These are phyloP conservation scores for Sylvia atricapilla DNA, from an alignment of 2,113 vertebrate species.

Conservation along the genomic window DNA sequence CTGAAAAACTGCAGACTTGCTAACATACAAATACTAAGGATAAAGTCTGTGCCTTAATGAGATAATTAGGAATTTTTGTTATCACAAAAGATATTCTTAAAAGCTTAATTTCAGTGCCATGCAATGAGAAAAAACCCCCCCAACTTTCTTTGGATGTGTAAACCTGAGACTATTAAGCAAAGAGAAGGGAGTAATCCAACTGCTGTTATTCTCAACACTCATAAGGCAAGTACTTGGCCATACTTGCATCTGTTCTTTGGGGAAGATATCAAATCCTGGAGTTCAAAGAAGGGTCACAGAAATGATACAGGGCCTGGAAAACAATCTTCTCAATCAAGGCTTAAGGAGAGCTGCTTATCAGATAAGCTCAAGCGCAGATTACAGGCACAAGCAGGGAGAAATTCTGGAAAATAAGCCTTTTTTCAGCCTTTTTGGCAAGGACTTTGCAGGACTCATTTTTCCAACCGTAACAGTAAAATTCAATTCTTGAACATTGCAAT, in stretches of 20 bases:
- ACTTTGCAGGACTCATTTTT: not conserved
- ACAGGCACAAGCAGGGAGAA: not conserved
- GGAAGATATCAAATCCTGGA: not conserved
- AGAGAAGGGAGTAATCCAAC: not conserved
- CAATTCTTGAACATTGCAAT: not conserved
- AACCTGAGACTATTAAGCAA: not conserved
- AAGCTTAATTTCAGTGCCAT: not conserved
- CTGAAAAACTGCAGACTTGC: not conserved
- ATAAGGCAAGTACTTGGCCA: not conserved
- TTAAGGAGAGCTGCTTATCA: not conserved
- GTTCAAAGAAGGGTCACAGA: conserved; percentile 32
- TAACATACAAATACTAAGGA: not conserved
- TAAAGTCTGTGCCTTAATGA: not conserved
- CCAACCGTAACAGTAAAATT: not conserved
- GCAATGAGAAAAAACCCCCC: not conserved
- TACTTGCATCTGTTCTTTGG: not conserved
- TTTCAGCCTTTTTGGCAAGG: not conserved
- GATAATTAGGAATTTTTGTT: not conserved
- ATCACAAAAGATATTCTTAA: not conserved
- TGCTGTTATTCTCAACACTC: not conserved
- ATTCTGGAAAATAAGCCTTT: not conserved
- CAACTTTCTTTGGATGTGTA: not conserved
- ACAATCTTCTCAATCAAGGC: not conserved
- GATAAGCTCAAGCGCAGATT: not conserved
- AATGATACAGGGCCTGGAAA: not conserved